Conservation (phyloP, 1,140 invertebrate genomes). For the Hesperophylax magnus region DNA sequence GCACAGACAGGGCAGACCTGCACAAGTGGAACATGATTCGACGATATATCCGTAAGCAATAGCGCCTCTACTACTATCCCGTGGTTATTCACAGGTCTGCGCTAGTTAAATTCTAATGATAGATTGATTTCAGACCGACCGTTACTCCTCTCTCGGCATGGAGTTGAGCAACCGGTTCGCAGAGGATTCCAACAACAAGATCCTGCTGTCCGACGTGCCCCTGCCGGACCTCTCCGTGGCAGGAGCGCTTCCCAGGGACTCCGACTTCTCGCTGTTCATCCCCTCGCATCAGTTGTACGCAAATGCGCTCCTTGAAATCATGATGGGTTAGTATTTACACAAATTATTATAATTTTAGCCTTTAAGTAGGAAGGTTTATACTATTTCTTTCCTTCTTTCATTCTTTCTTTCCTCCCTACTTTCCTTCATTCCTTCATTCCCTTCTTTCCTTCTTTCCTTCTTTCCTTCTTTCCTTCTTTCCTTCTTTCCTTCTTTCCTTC, state of each 20-base stretch:
- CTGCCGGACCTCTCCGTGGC: constrained; percentile 64
- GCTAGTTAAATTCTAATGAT: too few relatives aligned
- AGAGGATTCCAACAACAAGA: constrained; percentile 59
- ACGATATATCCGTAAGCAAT: too few relatives aligned
- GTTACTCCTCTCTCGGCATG: constrained; percentile 62
- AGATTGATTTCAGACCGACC: not conserved
- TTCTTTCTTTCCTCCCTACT: not conserved
- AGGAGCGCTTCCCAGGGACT: constrained; percentile 62
- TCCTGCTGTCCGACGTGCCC: constrained; percentile 63
- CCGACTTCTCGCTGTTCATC: constrained; percentile 74
- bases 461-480: not conserved
- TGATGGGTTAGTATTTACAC: constrained; percentile 67
- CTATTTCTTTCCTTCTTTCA: too few relatives aligned
- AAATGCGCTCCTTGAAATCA: constrained; percentile 69
- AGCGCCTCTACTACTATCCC: too few relatives aligned
- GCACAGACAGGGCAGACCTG: too few relatives aligned
- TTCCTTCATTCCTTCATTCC: not conserved
- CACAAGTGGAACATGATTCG: too few relatives aligned
- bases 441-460: not conserved
- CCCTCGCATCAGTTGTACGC: constrained; percentile 72
- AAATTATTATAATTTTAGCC: not conserved
- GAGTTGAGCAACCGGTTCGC: constrained; percentile 66
- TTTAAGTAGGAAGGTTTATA: too few relatives aligned
- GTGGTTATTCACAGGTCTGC: too few relatives aligned
- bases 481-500: not conserved